A percentile compares a stretch with the other conserved stretches of the same genome.
Evolutionary conservation across 2,113 vertebrate species (phyloP).

Genomic region (Erinaceus europaeus): DNA sequence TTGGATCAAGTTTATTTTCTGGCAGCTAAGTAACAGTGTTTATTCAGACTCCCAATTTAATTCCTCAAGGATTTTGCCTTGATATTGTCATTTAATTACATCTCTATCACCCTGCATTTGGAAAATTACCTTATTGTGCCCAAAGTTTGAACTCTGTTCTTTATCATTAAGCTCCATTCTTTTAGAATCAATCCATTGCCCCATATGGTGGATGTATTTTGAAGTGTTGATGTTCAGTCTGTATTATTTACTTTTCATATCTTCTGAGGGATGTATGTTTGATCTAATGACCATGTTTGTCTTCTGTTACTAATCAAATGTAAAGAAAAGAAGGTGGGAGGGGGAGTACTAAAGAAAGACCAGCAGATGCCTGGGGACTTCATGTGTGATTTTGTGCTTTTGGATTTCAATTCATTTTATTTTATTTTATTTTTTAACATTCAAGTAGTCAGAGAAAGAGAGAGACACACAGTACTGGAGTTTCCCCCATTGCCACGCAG

Average conservation of each 20-base stretch:
- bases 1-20: not conserved
- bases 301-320: not conserved
- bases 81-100: not conserved
- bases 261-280: not conserved
- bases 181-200: not conserved
- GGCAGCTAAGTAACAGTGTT: not conserved
- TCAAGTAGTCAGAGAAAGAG: too few relatives aligned
- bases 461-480: too few relatives aligned
- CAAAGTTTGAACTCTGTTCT: not conserved
- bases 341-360: too few relatives aligned
- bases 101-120: not conserved
- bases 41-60: not conserved
- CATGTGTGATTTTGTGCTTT: too few relatives aligned
- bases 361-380: too few relatives aligned
- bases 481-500: too few relatives aligned
- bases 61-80: not conserved
- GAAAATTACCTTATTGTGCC: not conserved
- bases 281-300: not conserved
- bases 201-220: not conserved
- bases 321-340: too few relatives aligned
- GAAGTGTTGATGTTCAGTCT: not conserved
- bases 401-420: too few relatives aligned
- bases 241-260: not conserved
- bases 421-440: too few relatives aligned
- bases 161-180: not conserved